Conservation (phyloP, 2,113 vertebrate genomes). For the Melanerpes aurifrons region DNA sequence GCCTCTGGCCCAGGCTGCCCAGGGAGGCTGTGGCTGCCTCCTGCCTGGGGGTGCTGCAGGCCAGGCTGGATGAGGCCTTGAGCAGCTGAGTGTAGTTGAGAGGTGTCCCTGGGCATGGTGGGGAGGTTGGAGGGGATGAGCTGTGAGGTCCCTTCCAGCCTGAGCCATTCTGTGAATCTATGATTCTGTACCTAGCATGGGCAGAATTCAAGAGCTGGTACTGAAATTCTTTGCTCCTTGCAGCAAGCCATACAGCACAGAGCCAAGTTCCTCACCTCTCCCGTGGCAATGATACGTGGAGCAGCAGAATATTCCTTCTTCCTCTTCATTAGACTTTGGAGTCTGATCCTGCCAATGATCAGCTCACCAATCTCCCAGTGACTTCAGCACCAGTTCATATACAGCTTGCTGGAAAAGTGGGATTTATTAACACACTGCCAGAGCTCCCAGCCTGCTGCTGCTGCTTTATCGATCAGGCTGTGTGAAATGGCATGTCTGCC, state of each 20-base stretch:
- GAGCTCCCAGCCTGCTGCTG: conserved; percentile 31
- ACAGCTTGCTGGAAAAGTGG: conserved; percentile 32
- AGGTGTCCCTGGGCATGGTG: too few species aligned
- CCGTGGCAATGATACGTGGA: background rate
- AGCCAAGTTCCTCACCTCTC: background rate
- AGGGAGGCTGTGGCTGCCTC: too few species aligned
- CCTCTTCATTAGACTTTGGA: background rate
- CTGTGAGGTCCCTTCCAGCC: too few species aligned
- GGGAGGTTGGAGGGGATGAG: too few species aligned
- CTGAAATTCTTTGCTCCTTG: background rate
- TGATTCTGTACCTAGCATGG: background rate
- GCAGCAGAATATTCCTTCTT: background rate
- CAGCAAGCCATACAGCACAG: background rate
- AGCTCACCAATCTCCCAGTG: conserved; percentile 31
- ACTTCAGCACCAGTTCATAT: background rate
- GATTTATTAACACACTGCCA: conserved; percentile 49
- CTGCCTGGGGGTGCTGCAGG: too few species aligned
- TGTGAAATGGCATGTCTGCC: background rate
- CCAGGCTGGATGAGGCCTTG: too few species aligned
- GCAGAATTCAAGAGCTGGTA: background rate
- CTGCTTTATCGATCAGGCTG: conserved; percentile 1
- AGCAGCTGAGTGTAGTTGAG: too few species aligned
- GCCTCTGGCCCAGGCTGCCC: too few species aligned
- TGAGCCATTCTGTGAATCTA: background rate
- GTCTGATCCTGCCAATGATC: conserved; percentile 28